Percentiles rank a stretch among this genome's conserved stretches.
Conservation (phyloP, 2,888 invertebrate species). For the Aquatica leii region DNA sequence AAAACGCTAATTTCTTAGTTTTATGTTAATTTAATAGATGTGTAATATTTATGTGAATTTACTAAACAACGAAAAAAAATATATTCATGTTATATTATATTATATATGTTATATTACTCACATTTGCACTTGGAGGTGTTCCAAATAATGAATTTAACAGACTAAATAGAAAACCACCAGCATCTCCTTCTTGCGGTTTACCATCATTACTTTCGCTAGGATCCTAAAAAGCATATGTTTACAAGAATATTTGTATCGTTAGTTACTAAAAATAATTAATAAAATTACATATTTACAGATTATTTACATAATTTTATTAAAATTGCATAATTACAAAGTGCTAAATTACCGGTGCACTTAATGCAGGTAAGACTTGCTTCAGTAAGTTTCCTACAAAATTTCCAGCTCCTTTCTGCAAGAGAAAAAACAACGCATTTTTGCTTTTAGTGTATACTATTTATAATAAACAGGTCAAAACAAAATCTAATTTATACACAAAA, state of each 20-base stretch:
- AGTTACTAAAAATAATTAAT: background rate
- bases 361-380: conserved; percentile 55
- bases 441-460: background rate
- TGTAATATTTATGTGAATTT: too few species aligned
- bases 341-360: conserved; percentile 57
- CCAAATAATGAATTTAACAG: conserved; percentile 35
- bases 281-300: background rate
- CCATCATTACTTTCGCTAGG: conserved; percentile 25
- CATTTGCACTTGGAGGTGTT: conserved; percentile 7
- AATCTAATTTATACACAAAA: conserved; percentile 10
- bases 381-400: conserved; percentile 56
- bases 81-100: too few species aligned
- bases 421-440: too few species aligned
- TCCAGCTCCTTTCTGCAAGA: conserved; percentile 59
- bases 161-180: conserved; percentile 38
- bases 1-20: too few species aligned
- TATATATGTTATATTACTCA: too few species aligned
- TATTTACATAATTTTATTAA: background rate
- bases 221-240: conserved; percentile 23
- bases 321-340: background rate
- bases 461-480: background rate
- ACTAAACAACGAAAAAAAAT: too few species aligned
- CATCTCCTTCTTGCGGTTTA: conserved; percentile 29
- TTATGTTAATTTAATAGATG: too few species aligned
- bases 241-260: background rate